Base-by-base conservation (phyloP, 2,113 vertebrate genomes). In the Rhinichthys klamathensis region DNA sequence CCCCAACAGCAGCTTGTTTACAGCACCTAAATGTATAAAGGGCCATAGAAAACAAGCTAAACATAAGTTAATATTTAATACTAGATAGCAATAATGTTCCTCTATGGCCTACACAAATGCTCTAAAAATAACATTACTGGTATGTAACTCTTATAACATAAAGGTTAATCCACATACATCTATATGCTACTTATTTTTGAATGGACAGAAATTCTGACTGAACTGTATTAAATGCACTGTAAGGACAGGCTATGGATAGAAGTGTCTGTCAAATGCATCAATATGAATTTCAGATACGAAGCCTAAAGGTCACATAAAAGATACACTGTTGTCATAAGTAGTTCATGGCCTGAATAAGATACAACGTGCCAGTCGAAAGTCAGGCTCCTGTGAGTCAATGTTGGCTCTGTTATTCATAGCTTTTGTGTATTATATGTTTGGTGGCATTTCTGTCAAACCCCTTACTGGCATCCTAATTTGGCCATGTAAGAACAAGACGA, bases 381-480 rank as follows among this genome's bases (percentile, higher is more conserved):
- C 38, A n/a, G 35, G 69, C n/a, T 72, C 6, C 70, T 46, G 23
- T 27, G 38, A 74, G 70, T 15, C 23, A 16, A 21, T 32, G 74
- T 12, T 27, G n/a, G 23, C 72, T 75, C 41, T 4, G 44, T 75
- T 27, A 75, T 75, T 74, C 9, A 70, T 18, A 54, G 73, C 49
- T 88, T 76, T 83, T 23, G 77, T 80, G 23, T 73, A 79, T 75
- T 70, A 60, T 3, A 46, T 84, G 51, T 49, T 70, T 25, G 32
- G 6, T 38, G 23, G 9, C 13, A 82, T 78, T 44, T 89, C 90
- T 88, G 91, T 90, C 73, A 90, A 81, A 84, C 84, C 46, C 10
- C 10, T 10, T 73, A 70, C 86, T 87, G 90, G 58, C 25, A 16
- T 41, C 80, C 80, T 35, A 90, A 91, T 90, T 89, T 74, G 89